phyloP scores from a whole-genome alignment of 2,888 invertebrate species.

The Calliopum simillimum region DNA sequence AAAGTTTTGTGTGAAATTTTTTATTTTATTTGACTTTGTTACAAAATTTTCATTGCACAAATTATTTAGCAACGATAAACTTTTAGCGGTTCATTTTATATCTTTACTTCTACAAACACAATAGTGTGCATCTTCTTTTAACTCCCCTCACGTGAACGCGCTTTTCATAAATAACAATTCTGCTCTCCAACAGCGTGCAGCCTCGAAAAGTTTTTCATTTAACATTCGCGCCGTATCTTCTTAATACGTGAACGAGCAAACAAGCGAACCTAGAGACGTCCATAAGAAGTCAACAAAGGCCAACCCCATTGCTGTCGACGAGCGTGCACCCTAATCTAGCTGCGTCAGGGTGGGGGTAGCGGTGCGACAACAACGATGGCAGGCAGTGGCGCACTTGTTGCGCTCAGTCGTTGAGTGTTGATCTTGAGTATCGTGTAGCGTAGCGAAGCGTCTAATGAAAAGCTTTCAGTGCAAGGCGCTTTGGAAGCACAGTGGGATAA shows the following conservation, averaged over 20 bases:
- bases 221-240: conserved; percentile 32
- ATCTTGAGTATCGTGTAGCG: conserved; percentile 15
- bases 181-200: not conserved
- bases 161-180: no score
- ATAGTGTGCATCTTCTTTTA: no score
- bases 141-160: no score
- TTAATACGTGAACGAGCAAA: conserved; percentile 24
- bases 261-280: conserved; percentile 45
- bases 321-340: not conserved
- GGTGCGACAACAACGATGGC: not conserved
- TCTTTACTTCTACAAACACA: no score
- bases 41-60: no score
- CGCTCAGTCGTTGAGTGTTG: conserved; percentile 18
- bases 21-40: no score
- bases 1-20: no score
- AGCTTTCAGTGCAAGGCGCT: no score
- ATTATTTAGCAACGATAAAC: no score
- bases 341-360: not conserved
- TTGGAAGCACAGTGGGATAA: no score
- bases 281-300: conserved; percentile 48
- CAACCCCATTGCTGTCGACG: conserved; percentile 40
- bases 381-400: conserved; percentile 17
- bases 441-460: no score
- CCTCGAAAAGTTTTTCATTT: conserved; percentile 36
- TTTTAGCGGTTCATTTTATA: no score